phyloP scores from a whole-genome alignment of 2,888 invertebrate genomes.

The Pterobdella sp. region DNA sequence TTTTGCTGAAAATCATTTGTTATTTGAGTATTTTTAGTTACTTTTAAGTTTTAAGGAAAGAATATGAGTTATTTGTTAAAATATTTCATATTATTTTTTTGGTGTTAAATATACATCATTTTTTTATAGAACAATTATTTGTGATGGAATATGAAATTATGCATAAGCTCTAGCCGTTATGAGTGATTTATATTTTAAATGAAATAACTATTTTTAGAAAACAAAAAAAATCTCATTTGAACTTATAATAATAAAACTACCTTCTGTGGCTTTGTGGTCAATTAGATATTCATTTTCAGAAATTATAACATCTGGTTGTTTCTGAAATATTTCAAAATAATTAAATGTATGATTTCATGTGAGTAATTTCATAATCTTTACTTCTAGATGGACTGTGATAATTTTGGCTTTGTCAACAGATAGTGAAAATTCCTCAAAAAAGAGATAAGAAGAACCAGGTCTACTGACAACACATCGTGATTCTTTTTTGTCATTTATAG shows the following conservation, averaged over 20 bases:
- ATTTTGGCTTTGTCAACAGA: constrained; percentile 18
- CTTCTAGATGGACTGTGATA: constrained; percentile 19
- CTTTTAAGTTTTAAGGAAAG: no score
- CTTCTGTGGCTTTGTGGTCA: constrained; percentile 13
- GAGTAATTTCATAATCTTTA: neutral
- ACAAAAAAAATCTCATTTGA: neutral
- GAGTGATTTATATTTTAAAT: neutral
- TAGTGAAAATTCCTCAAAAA: constrained; percentile 33
- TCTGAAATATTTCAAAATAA: constrained; percentile 12
- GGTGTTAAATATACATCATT: no score
- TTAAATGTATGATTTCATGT: neutral
- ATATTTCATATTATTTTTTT: no score
- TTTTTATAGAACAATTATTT: no score
- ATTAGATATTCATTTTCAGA: constrained; percentile 24
- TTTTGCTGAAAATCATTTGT: no score
- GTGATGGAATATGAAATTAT: no score
- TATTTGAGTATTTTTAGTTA: no score
- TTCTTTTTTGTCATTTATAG: constrained; percentile 4
- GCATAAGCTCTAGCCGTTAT: neutral
- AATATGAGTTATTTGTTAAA: no score
- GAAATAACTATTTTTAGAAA: neutral
- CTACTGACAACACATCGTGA: constrained; percentile 29
- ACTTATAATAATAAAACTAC: neutral
- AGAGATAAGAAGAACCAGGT: constrained; percentile 31
- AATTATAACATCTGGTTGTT: constrained; percentile 18